These are phyloP conservation scores for Piliocolobus tephrosceles DNA, from an alignment of 2,113 vertebrate species.

Conservation along the genomic window DNA sequence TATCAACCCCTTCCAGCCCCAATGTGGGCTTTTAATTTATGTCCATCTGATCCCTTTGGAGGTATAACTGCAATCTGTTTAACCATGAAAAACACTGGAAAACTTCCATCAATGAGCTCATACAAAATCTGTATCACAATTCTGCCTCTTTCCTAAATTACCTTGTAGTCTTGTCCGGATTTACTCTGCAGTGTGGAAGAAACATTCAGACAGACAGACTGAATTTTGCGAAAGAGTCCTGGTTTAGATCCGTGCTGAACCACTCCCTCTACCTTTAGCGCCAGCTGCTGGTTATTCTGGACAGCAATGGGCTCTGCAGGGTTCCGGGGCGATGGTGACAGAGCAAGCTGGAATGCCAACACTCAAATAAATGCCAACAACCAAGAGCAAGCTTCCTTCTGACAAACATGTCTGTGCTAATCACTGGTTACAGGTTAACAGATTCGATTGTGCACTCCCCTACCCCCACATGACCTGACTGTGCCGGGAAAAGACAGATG, in stretches of 20 bases:
- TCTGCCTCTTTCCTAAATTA: constrained; percentile 61
- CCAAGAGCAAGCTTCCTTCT: neutral
- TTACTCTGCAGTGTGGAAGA: constrained; percentile 96
- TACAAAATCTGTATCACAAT: neutral
- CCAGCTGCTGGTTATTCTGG: constrained; percentile 95
- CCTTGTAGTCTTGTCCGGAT: constrained; percentile 93
- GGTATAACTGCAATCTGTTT: neutral
- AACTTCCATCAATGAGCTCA: neutral
- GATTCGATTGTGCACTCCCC: fast-evolving
- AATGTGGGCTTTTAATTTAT: neutral
- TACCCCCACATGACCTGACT: neutral
- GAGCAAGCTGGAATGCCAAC: constrained; percentile 89
- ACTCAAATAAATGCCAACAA: neutral
- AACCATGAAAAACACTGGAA: neutral
- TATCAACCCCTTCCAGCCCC: neutral
- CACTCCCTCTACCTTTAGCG: constrained; percentile 97
- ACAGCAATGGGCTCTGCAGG: constrained; percentile 95
- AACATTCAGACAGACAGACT: constrained; percentile 95
- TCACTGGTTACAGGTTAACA: neutral
- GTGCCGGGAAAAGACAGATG: neutral
- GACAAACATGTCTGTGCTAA: neutral
- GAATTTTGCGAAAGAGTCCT: constrained; percentile 97
- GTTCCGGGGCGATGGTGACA: constrained; percentile 96
- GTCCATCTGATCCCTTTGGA: neutral
- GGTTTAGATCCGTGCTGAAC: constrained; percentile 96